These are phyloP conservation scores for Drosophila sturtevanti DNA, from an alignment of 1,140 invertebrate genomes.

Conservation along the genomic window DNA sequence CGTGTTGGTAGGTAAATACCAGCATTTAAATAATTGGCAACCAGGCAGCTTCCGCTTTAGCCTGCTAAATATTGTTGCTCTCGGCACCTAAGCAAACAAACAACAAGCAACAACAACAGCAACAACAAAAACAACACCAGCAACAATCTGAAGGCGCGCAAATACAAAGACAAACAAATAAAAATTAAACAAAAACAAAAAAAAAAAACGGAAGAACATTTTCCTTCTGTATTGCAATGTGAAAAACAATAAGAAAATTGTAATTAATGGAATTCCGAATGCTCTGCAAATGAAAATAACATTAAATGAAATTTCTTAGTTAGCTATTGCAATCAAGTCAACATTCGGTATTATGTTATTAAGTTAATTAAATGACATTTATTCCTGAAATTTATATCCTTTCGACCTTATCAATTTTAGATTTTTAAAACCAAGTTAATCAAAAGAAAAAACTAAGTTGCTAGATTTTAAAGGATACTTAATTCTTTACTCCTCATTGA, in stretches of 20 bases:
- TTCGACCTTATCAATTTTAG: too few relatives aligned
- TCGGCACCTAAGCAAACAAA: conserved; percentile 56
- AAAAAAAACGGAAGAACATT: conserved; percentile 54
- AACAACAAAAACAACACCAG: conserved; percentile 14
- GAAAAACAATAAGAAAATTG: neutral
- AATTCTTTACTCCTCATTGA: too few relatives aligned
- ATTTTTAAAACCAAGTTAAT: too few relatives aligned
- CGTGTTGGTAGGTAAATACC: conserved; percentile 74
- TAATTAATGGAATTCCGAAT: neutral
- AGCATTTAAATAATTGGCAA: conserved; percentile 80
- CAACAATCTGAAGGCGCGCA: conserved; percentile 43
- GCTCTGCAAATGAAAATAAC: neutral
- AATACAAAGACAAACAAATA: conserved; percentile 66
- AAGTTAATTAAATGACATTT: too few relatives aligned
- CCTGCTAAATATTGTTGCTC: conserved; percentile 31
- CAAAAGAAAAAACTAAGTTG: too few relatives aligned
- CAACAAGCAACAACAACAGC: conserved; percentile 35
- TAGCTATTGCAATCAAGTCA: too few relatives aligned
- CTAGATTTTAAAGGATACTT: too few relatives aligned
- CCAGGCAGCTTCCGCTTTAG: conserved; percentile 66
- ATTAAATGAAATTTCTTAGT: too few relatives aligned
- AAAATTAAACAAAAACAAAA: conserved; percentile 47
- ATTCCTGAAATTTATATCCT: too few relatives aligned
- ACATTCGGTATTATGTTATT: too few relatives aligned
- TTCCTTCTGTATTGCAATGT: conserved; percentile 20